Evolutionary conservation across 2,888 invertebrate genomes (phyloP), one percentile per base, ranked within the genome.

Genomic region (Terebella lapidaria): DNA sequence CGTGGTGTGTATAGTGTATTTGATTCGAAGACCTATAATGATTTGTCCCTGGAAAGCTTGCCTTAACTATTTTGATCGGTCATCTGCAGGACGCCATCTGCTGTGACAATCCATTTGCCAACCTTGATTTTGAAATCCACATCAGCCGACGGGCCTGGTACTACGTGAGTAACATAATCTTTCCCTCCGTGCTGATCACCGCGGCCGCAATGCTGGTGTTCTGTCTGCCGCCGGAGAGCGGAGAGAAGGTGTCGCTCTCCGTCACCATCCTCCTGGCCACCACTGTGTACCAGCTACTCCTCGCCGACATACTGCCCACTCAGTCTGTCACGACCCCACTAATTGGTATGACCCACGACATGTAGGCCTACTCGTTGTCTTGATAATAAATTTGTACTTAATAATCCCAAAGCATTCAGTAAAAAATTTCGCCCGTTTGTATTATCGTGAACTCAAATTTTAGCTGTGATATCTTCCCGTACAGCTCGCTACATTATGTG

Each of bases 171-270:
- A 55, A 55, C 10, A 30, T 55, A 10, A 35, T 55, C 30, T 30
- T 55, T 22, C 55, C 55, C 22, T 22, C 35, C 55, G 29, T 35
- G 24, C 26, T 55, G 22, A 55, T 55, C 20, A 30, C 35, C 2
- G 22, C 35, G 30, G 15, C 22, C 22, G 35, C 24, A n/a, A 35
- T 30, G 20, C 10, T 28, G 30, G 35, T 28, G 22, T 55, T 55
- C 55, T 29, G 22, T n/a, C 35, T 55, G 55, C 55, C 55, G 24
- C 30, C 55, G 2, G 55, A 55, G 55, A 55, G 55, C 35, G 55
- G 55, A 1, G 55, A 55, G 55, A 55, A 55, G 42, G 55, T 30
- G 30, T 55, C 55, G 1, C 55, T 55, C 1, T 22, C 55, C 22
- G 55, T 55, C 55, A 55, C 55, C 35, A 55, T 55, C 42, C 35